Percentiles rank a stretch among this genome's conserved stretches.
These are phyloP conservation scores for Reticulitermes lucifugus DNA, from an alignment of 2,888 invertebrate genomes.

Conservation along the genomic window DNA sequence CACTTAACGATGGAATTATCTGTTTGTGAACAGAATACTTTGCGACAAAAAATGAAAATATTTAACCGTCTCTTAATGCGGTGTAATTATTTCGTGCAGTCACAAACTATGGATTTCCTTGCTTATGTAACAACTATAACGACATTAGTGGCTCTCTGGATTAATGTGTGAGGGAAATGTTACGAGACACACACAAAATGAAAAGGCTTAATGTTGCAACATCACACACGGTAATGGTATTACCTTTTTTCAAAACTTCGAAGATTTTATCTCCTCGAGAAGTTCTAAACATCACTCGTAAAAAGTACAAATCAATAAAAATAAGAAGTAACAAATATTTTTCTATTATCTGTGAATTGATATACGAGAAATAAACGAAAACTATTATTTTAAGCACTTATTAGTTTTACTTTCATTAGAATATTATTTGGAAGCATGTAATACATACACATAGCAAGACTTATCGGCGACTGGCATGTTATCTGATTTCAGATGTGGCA, in stretches of 20 bases:
- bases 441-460: no score
- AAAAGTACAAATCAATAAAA: no score
- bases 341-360: no score
- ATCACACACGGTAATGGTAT: neutral
- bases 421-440: no score
- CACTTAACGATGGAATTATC: neutral
- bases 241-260: neutral
- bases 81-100: neutral
- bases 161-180: neutral
- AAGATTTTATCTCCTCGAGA: neutral
- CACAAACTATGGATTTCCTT: neutral
- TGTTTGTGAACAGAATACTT: neutral
- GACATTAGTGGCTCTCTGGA: neutral
- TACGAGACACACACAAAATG: neutral
- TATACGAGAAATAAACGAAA: no score
- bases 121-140: neutral
- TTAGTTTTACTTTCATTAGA: no score
- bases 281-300: no score
- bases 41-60: neutral
- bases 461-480: no score
- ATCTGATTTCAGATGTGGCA: no score
- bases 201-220: neutral
- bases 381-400: no score
- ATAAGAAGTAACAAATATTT: no score
- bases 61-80: neutral